phyloP scores from a whole-genome alignment of 2,888 invertebrate species.

The Cephus sareptanus region DNA sequence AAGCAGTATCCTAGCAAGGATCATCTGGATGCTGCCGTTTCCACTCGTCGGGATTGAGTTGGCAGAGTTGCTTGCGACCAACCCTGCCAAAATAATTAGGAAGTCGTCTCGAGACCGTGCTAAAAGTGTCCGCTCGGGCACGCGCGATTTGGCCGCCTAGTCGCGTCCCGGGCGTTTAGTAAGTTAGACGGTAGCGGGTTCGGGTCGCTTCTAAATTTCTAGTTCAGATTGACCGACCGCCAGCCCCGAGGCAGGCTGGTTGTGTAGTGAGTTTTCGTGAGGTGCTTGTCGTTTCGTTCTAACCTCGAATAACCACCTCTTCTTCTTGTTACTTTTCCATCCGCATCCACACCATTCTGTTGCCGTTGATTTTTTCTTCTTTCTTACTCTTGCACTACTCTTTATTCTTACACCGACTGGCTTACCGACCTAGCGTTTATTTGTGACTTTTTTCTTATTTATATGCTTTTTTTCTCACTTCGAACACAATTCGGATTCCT shows the following conservation, averaged over 20 bases:
- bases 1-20: not conserved
- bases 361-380: not conserved
- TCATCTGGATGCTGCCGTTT: slow-evolving; percentile 65
- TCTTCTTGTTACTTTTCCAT: not conserved
- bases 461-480: not conserved
- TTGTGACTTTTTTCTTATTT: not conserved
- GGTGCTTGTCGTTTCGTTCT: slow-evolving; percentile 69
- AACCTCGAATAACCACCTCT: not conserved
- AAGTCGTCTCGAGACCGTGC: slow-evolving; percentile 75
- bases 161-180: slow-evolving; percentile 68
- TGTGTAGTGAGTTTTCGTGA: slow-evolving; percentile 70
- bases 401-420: not conserved
- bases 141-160: slow-evolving; percentile 63
- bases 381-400: not conserved
- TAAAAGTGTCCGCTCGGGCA: slow-evolving; percentile 74
- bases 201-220: slow-evolving; percentile 27
- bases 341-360: not conserved
- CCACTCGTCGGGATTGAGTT: slow-evolving; percentile 68
- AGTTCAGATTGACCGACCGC: slow-evolving; percentile 35
- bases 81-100: slow-evolving; percentile 84
- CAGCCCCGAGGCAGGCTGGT: slow-evolving; percentile 41
- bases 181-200: slow-evolving; percentile 59
- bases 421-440: not conserved
- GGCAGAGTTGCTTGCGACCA: slow-evolving; percentile 24
- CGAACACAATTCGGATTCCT: not conserved